Percentiles rank a stretch among this genome's conserved stretches.
These are phyloP conservation scores for Rhadina sibilatrix DNA, from an alignment of 2,113 vertebrate genomes.

Conservation along the genomic window DNA sequence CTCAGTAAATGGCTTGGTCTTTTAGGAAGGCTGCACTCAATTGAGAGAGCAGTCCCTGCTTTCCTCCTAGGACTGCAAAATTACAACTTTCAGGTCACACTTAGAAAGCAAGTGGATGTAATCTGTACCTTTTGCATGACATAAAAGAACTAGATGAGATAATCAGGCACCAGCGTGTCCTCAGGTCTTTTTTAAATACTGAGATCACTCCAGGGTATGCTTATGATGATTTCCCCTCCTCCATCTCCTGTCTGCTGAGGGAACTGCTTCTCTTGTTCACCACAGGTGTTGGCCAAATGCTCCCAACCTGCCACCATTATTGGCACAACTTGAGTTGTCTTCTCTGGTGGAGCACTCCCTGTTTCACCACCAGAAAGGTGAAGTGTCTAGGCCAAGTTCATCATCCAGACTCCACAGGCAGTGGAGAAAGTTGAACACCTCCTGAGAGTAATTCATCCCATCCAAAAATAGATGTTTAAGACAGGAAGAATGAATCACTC, in stretches of 20 bases:
- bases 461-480: constrained; percentile 54
- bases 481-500: constrained; percentile 64
- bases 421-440: constrained; percentile 55
- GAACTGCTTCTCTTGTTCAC: neutral
- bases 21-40: neutral
- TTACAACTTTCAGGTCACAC: neutral
- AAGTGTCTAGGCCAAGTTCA: constrained; percentile 31
- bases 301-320: neutral
- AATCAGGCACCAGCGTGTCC: neutral
- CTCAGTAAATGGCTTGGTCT: neutral
- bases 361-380: neutral
- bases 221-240: neutral
- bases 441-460: constrained; percentile 60
- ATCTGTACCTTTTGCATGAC: neutral
- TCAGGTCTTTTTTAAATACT: neutral
- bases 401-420: constrained; percentile 13
- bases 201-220: neutral
- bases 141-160: neutral
- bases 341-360: neutral
- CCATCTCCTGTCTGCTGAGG: neutral
- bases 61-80: neutral
- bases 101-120: neutral
- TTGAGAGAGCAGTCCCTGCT: neutral
- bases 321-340: neutral
- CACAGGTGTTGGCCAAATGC: neutral